A percentile compares a stretch with the other conserved stretches of the same genome.
phyloP scores from a whole-genome alignment of 2,113 vertebrate species.

The Myrmecophaga tridactyla region DNA sequence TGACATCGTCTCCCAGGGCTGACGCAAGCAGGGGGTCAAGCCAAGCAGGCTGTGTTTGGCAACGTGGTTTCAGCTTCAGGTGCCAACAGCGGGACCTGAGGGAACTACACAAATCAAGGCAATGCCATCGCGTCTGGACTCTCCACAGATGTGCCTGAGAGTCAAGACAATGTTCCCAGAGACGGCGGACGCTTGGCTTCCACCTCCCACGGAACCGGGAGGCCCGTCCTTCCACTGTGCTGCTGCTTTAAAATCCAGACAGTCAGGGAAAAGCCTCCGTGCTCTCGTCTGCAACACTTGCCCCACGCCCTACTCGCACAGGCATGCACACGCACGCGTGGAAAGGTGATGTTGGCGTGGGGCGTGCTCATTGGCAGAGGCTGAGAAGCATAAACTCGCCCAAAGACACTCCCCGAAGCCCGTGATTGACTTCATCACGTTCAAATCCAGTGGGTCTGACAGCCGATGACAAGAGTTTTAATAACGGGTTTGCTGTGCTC shows the following conservation, averaged over 20 bases:
- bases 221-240: rapidly evolving
- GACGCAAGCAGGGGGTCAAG: background rate
- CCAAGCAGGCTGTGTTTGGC: background rate
- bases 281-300: rapidly evolving
- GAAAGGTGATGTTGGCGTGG: too few species aligned
- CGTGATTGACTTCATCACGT: constrained; percentile 78
- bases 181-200: too few species aligned
- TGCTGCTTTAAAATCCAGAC: background rate
- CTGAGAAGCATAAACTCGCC: constrained; percentile 45
- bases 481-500: constrained; percentile 81
- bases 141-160: rapidly evolving
- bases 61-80: background rate
- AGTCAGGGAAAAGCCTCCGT: background rate
- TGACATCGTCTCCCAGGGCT: background rate
- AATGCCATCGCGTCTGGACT: rapidly evolving
- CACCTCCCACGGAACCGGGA: too few species aligned
- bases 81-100: background rate
- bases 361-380: background rate
- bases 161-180: rapidly evolving
- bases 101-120: too few species aligned
- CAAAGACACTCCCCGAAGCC: constrained; percentile 68
- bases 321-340: too few species aligned
- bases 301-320: too few species aligned
- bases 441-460: constrained; percentile 79
- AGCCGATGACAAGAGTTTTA: constrained; percentile 84